These are phyloP conservation scores for Xenopus petersii DNA, from an alignment of 2,797 vertebrate species.

Conservation along the genomic window DNA sequence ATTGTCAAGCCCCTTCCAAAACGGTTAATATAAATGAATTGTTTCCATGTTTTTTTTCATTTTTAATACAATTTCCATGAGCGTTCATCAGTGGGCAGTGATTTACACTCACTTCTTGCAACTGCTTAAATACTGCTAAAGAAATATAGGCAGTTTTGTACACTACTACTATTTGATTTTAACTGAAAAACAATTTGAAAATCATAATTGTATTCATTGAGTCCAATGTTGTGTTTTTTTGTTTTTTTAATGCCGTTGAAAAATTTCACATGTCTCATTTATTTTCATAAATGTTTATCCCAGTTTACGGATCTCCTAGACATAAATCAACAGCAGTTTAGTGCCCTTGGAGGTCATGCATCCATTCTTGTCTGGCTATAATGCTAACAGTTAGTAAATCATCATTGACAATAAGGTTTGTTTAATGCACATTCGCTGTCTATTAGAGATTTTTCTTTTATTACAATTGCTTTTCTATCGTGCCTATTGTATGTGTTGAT, in stretches of 20 bases:
- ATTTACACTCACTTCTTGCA: no score
- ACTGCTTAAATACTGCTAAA: no score
- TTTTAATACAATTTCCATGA: no score
- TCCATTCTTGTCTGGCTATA: slow-evolving; percentile 31
- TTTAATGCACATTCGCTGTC: slow-evolving; percentile 11
- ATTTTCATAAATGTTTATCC: background rate
- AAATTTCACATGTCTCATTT: background rate
- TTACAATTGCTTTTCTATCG: slow-evolving; percentile 24
- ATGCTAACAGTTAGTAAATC: slow-evolving; percentile 44
- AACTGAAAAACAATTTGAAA: no score
- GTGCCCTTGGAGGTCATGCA: slow-evolving; percentile 32
- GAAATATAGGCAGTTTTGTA: no score
- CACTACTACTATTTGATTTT: no score
- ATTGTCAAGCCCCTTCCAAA: no score
- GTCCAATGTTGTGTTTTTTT: no score
- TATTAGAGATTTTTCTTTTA: slow-evolving; percentile 22
- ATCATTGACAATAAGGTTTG: slow-evolving; percentile 45
- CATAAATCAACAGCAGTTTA: slow-evolving; percentile 36
- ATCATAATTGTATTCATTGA: no score
- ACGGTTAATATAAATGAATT: no score
- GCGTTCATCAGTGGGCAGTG: no score
- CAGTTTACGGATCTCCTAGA: background rate
- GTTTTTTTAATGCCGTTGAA: background rate
- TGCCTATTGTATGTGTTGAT: slow-evolving; percentile 32
- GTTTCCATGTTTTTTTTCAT: no score